These are phyloP conservation scores for Sarcoramphus papa DNA, from an alignment of 2,797 vertebrate genomes.

Conservation along the genomic window DNA sequence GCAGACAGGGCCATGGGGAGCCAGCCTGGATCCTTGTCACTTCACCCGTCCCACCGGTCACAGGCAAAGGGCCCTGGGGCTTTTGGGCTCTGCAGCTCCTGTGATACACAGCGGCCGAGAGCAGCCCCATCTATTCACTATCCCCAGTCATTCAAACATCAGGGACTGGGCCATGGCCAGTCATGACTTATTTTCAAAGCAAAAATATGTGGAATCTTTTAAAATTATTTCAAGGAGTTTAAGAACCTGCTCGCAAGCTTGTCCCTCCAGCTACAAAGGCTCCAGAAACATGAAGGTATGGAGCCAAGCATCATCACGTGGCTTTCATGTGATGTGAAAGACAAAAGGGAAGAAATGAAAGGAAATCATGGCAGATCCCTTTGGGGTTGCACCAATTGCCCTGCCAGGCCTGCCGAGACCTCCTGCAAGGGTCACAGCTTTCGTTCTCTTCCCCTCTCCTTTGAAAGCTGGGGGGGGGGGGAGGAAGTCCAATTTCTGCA, in stretches of 20 bases:
- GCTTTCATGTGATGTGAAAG: not conserved
- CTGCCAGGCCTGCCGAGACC: rapidly evolving
- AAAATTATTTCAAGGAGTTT: not conserved
- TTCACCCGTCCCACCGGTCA: not conserved
- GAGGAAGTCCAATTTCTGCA: not conserved
- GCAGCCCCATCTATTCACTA: not conserved
- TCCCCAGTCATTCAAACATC: not conserved
- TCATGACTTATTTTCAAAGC: not conserved
- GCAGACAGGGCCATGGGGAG: rapidly evolving
- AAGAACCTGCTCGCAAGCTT: not conserved
- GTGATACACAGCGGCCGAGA: rapidly evolving
- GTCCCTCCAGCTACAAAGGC: not conserved
- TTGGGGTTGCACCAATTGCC: rapidly evolving
- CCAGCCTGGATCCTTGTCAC: not conserved
- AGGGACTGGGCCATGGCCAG: rapidly evolving
- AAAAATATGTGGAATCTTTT: rapidly evolving
- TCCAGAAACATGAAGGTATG: rapidly evolving
- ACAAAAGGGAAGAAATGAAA: not conserved
- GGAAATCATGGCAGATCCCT: not conserved
- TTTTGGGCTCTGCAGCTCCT: rapidly evolving
- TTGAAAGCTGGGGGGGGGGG: not conserved
- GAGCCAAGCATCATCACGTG: rapidly evolving
- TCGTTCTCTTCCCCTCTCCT: not conserved
- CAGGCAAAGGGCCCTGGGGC: not conserved
- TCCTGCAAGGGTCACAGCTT: not conserved